Conservation (phyloP, 2,113 vertebrate species). For the Speoplatyrhinus poulsoni region DNA sequence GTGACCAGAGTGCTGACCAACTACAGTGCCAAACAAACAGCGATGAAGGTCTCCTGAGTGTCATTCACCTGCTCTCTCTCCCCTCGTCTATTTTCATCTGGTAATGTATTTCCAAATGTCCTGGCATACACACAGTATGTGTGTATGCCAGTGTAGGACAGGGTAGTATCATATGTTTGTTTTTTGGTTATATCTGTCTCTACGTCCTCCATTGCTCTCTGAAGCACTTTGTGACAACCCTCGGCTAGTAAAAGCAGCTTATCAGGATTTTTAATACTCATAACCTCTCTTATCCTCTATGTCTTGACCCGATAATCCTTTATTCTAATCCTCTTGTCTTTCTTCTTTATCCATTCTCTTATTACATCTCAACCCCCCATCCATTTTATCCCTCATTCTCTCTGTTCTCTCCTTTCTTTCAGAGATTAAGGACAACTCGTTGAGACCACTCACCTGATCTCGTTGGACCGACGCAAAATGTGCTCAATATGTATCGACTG, state of each 20-base stretch:
- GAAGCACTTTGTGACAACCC: background rate
- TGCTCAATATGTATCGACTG: too few relatives aligned
- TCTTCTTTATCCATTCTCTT: background rate
- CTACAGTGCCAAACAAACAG: background rate
- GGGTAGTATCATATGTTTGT: background rate
- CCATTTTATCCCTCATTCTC: background rate
- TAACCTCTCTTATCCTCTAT: constrained; percentile 71
- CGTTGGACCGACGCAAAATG: too few relatives aligned
- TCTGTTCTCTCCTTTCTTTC: background rate
- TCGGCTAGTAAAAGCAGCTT: background rate
- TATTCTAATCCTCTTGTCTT: background rate
- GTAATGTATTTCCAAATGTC: too few relatives aligned
- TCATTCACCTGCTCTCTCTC: constrained; percentile 7
- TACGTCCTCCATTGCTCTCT: background rate
- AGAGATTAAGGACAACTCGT: background rate
- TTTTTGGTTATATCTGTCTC: background rate
- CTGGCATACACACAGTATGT: background rate
- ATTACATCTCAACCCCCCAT: background rate
- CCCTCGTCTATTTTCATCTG: background rate
- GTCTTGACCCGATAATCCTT: constrained; percentile 42
- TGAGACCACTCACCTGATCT: too few relatives aligned
- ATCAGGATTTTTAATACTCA: background rate
- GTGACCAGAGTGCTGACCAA: constrained; percentile 1
- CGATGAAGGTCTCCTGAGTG: background rate
- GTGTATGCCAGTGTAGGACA: background rate